Base-by-base conservation (phyloP, 92 coral and sea anemone genomes). In the Paramuricea clavata region DNA sequence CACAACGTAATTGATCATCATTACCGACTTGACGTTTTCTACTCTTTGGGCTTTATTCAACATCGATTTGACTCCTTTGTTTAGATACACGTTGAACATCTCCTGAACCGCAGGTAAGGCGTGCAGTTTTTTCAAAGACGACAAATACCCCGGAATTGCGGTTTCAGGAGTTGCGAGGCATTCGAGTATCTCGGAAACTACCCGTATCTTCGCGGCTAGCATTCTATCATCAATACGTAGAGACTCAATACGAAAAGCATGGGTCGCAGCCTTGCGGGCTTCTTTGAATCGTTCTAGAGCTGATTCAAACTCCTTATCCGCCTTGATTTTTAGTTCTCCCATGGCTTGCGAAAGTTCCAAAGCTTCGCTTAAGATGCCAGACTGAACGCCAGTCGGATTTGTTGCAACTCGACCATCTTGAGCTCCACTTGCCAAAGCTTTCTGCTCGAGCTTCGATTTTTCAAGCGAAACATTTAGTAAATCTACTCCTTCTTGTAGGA, bases 101-200 rank as follows among this genome's bases (percentile, higher is more conserved):
- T 78, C 83, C 4, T 78, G 69, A 78, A 78, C 35, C 12, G 41
- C 83, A 12, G 69, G 68, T 54, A 78, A 30, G 17, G 12, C 31
- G 23, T 78, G 83, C 9, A 78, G 69, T 3, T 34, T 54, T 78
- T 78, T 30, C 36, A 78, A 39, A 60, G 21, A 56, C 44, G 43
- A 19, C 83, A 44, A 0, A 34, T 70, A 78, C 5, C 23, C 49
- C 1, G 22, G 21, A 31, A 54, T 31, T 52, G 49, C 83, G 27
- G 70, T 35, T 17, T 52, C 83, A 23, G 47, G 43, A 60, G 23
- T n/a, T 1, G 54, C 83, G 15, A 31, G 69, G 22, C 28, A 25
- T 54, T 54, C 69, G 13, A 78, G 83, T 12, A 78, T 78, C 16
- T 30, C 64, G 17, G 67, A 49, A 16, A 78, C 30, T 21, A 78